phyloP scores from a whole-genome alignment of 2,113 vertebrate genomes.

The Cheilinus undulatus region DNA sequence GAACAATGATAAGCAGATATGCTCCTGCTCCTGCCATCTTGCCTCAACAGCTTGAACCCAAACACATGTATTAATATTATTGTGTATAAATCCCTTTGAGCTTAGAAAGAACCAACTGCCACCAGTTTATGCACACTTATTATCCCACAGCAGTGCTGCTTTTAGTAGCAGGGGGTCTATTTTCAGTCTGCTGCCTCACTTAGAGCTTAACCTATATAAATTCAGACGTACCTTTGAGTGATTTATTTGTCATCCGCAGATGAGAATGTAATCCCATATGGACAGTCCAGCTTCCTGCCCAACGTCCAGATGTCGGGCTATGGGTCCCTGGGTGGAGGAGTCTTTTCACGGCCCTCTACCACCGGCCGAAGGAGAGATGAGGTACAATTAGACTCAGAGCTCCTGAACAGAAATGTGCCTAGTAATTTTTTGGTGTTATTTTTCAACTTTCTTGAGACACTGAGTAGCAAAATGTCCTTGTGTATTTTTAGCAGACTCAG shows the following conservation, averaged over 20 bases:
- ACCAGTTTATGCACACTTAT: conserved; percentile 14
- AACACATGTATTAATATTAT: conserved; percentile 48
- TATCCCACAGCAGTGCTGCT: conserved; percentile 25
- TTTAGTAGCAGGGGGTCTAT: conserved; percentile 39
- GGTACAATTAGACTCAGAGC: conserved; percentile 64
- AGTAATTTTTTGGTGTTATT: not conserved
- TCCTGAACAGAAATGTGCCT: not conserved
- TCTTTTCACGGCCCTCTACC: conserved; percentile 85
- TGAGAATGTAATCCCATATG: conserved; percentile 84
- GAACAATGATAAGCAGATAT: conserved; percentile 22
- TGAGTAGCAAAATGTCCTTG: conserved; percentile 1
- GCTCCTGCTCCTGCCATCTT: not conserved
- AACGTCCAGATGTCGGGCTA: conserved; percentile 83
- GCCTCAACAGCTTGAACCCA: conserved; percentile 40
- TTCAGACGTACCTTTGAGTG: conserved; percentile 52
- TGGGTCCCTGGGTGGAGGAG: conserved; percentile 87
- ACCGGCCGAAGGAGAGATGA: conserved; percentile 81
- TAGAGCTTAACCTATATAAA: conserved; percentile 64
- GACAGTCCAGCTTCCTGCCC: conserved; percentile 85
- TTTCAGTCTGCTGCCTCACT: conserved; percentile 48
- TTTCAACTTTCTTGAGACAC: too few species aligned
- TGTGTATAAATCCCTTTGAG: conserved; percentile 53
- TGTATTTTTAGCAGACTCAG: not conserved
- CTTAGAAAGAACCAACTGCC: conserved; percentile 44
- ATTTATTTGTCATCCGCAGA: conserved; percentile 81